phyloP scores from a whole-genome alignment of 1,140 invertebrate species.

The Drosophila albomicans region DNA sequence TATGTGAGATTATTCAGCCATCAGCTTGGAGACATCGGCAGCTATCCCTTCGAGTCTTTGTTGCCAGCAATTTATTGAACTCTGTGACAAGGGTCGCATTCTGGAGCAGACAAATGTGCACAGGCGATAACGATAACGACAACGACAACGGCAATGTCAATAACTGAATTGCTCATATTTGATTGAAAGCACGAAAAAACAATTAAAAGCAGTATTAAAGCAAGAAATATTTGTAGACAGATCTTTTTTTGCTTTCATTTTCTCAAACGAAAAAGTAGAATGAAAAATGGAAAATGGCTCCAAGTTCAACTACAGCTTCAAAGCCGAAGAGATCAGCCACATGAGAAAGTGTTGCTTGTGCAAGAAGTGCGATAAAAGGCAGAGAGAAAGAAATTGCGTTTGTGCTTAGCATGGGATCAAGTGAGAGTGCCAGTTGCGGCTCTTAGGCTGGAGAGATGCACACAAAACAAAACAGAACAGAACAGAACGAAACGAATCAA shows the following conservation, averaged over 20 bases:
- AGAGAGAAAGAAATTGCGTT: neutral
- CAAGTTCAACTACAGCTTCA: neutral
- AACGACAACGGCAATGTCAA: neutral
- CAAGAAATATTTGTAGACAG: neutral
- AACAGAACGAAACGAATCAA: no score
- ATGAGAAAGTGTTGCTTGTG: neutral
- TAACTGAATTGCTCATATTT: slow-evolving; percentile 2
- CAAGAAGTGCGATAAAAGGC: neutral
- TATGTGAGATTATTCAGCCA: slow-evolving; percentile 8
- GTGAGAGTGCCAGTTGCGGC: neutral
- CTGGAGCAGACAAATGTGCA: slow-evolving; percentile 2
- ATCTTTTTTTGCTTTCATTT: neutral
- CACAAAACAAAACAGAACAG: neutral
- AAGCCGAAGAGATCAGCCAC: neutral
- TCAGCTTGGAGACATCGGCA: neutral
- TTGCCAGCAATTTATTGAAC: slow-evolving; percentile 17
- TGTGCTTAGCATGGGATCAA: neutral
- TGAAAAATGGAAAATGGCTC: neutral
- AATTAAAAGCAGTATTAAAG: slow-evolving; percentile 10
- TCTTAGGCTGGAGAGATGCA: neutral
- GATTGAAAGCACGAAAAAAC: slow-evolving; percentile 1
- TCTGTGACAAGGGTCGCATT: slow-evolving; percentile 36
- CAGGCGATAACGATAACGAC: neutral
- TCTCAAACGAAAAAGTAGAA: no score
- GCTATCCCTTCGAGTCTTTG: neutral